Evolutionary conservation across 2,113 vertebrate genomes (phyloP), one percentile per base, ranked within the genome.

Genomic region (Sylvietta virens): DNA sequence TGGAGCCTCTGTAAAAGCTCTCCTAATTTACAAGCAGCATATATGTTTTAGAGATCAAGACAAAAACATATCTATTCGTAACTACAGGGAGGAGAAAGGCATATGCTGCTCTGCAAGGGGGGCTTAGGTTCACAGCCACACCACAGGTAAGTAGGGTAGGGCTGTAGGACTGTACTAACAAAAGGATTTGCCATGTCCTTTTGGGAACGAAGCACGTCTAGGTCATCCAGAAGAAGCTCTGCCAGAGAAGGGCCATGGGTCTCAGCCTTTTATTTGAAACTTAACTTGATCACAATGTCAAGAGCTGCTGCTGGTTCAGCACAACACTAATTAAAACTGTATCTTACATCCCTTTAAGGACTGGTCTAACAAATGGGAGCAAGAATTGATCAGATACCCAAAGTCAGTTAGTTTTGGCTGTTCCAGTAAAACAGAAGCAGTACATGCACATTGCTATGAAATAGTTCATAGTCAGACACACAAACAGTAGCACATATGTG

Each of bases 311-410:
- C 90, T 94, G 73, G 57, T 89, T 92, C 84, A 93, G 92, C 81
- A 95, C 42, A 90, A 45, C 18, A 13, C 56, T 93, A 90, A 93
- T 93, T 95, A 96, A 93, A 95, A 74, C 42, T 39, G 39, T 56
- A 56, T 83, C 58, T 77, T 83, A 18, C 4, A 7, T 62, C 37
- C 53, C 57, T 86, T 70, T 88, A 95, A 77, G 40, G 80, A 77
- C 91, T 39, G 39, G 13, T 74, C 44, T 78, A 92, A 88, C 73
- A 90, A 94, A 88, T 33, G 20, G 66, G 58, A 79, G 42, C 19
- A 78, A 61, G 73, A 71, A 84, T 40, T 74, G 72, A 91, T 47
- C 1, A 0, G 47, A 40, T 67, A 73, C 31, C 72, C 72, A 15
- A 70, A 81, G 76, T 50, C 42, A 10, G 39, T 44, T 72, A 35